These are phyloP conservation scores for Hyphantria cunea DNA, from an alignment of 1,140 invertebrate species.

Conservation along the genomic window DNA sequence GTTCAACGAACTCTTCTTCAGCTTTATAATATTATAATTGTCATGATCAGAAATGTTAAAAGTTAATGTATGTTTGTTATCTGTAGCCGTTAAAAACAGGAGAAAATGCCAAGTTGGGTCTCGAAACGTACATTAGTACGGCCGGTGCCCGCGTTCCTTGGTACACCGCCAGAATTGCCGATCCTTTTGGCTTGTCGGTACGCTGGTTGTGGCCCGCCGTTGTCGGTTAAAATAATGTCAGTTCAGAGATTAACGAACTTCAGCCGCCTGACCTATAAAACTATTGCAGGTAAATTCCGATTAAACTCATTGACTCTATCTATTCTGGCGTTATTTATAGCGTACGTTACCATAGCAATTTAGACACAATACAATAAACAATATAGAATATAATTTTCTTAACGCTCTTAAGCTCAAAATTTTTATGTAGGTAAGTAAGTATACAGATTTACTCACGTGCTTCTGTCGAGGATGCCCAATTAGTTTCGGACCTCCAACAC, in stretches of 20 bases:
- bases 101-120: conserved; percentile 78
- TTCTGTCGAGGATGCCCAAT: too few species aligned
- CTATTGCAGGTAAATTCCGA: conserved; percentile 45
- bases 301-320: conserved; percentile 16
- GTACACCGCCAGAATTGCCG: conserved; percentile 77
- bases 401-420: too few species aligned
- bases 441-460: too few species aligned
- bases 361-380: too few species aligned
- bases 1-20: too few species aligned
- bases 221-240: conserved; percentile 74
- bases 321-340: not conserved
- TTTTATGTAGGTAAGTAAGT: too few species aligned
- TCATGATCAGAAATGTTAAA: not conserved
- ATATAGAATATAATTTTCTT: too few species aligned
- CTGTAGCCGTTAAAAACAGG: not conserved
- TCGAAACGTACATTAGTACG: conserved; percentile 75
- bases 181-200: conserved; percentile 79
- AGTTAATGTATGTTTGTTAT: not conserved
- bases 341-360: too few species aligned
- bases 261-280: conserved; percentile 71
- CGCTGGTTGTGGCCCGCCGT: conserved; percentile 57
- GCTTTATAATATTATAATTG: not conserved
- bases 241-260: conserved; percentile 78
- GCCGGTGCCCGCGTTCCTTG: conserved; percentile 76
- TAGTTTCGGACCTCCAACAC: too few species aligned